phyloP scores from a whole-genome alignment of 1,140 invertebrate genomes.

The Formica exsecta region DNA sequence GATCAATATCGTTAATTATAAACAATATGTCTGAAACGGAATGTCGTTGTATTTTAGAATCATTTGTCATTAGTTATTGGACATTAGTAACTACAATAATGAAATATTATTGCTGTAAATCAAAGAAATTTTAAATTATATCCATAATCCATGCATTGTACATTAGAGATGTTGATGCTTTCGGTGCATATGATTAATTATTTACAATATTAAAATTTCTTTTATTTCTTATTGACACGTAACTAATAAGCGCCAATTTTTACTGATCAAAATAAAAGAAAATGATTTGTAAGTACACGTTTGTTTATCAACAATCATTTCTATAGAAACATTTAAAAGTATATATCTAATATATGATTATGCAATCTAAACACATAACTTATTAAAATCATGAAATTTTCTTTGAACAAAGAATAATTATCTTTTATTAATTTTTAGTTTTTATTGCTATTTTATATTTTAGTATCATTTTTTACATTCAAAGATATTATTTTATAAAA shows the following conservation, averaged over 20 bases:
- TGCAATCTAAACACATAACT: no score
- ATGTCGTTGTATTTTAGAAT: slow-evolving; percentile 16
- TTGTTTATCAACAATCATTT: neutral
- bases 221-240: slow-evolving; percentile 18
- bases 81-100: neutral
- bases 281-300: neutral
- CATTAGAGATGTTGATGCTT: neutral
- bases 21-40: neutral
- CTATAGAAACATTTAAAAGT: neutral
- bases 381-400: no score
- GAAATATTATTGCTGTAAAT: slow-evolving; percentile 15
- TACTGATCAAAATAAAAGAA: neutral
- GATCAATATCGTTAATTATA: slow-evolving; percentile 21
- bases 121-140: slow-evolving; percentile 40
- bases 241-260: neutral
- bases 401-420: no score
- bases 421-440: no score
- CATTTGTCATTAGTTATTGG: slow-evolving; percentile 15
- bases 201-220: slow-evolving; percentile 3
- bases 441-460: no score
- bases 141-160: neutral
- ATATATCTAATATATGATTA: no score
- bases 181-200: slow-evolving; percentile 3
- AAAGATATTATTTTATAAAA: slow-evolving; percentile 14
- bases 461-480: no score